Evolutionary conservation across 1,140 invertebrate species (phyloP), one percentile per base, ranked within the genome.

Genomic region (Phenacoccus solenopsis): DNA sequence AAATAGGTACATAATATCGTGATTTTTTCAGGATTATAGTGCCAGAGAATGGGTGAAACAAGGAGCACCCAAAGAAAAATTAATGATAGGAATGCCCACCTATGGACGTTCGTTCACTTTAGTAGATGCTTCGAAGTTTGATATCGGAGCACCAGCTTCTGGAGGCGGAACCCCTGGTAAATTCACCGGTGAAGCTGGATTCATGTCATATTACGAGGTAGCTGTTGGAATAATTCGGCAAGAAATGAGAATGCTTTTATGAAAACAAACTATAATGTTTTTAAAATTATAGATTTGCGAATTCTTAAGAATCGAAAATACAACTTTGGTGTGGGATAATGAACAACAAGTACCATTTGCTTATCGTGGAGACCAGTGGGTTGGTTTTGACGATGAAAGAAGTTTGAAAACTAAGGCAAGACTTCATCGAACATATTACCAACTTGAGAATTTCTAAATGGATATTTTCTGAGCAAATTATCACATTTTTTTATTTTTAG

Each of bases 331-430:
- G 0, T 97, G 94, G 93, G 94, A 97, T 76, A 95, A 93, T 73
- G 93, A 96, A 78, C 94, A 95, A 77, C 92, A 94, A 81, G 93
- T 94, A 69, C 94, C 93, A 38, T 96, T 96, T 78, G 92, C 93
- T 1, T 95, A 96, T 79, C 85, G 86, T 72, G 88, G 86, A 2
- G 88, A 96, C 78, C 93, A 97, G 74, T 97, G 94, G 94, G 90
- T 96, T 69, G 94, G 94, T 69, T 98, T 97, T 77, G 94, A 98
- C 77, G 94, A 97, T 76, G 92, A 94, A 75, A 85, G 94, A 73
- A 94, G 91, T 76, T 83, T 96, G 9, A 90, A 91, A 75, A 93
- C 91, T n/a, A 97, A 97, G 85, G 93, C 95, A 81, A 78, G 72
- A 49, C 38, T 9, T 49, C 2, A 49, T 16, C 5, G 20, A 49